Base-by-base conservation (phyloP, 2,113 vertebrate genomes). In the Mandrillus leucophaeus region DNA sequence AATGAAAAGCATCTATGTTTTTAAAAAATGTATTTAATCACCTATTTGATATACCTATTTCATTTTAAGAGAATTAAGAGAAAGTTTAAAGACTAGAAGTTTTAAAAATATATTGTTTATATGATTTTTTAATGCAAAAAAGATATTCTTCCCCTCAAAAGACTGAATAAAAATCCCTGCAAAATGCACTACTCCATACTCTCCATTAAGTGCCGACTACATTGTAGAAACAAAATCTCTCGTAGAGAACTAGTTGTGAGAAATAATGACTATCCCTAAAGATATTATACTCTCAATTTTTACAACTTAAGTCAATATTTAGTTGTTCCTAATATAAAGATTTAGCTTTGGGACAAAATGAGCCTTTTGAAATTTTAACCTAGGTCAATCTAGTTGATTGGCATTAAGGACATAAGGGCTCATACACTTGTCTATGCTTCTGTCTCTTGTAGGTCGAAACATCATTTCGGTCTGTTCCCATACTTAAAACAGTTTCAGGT, bases 201-300 rank as follows among this genome's bases (percentile, higher is more conserved):
- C 27, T 90, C 52, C 64, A 79, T 88, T 95, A 55, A 94, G 72
- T 94, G 92, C 61, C 68, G 57, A 93, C 97, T 98, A 97, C 97
- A 97, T 96, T 97, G 97, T 97, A 97, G 92, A 96, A 97, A 98
- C 95, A 76, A 94, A 95, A 92, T 95, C 96, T 97, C 97, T 97
- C 97, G 87, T 96, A 98, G 97, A 98, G 95, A 98, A 96, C 92
- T 97, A 95, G 52, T 81, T 97, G 68, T 96, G 52, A 97, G 96
- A 97, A 97, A 91, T 91, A 96, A 88, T 73, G 75, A 95, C 95
- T 90, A 97, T 92, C 97, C 96, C 93, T 96, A 83, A 95, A 98
- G 92, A 96, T 92, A 97, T 23, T 94, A 91, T 83, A 96, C 70
- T 97, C 89, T 92, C 88, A 87, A 95, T 80, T 64, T 92, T 95